phyloP scores from a whole-genome alignment of 2,888 invertebrate genomes.

The Anticlea derivata region DNA sequence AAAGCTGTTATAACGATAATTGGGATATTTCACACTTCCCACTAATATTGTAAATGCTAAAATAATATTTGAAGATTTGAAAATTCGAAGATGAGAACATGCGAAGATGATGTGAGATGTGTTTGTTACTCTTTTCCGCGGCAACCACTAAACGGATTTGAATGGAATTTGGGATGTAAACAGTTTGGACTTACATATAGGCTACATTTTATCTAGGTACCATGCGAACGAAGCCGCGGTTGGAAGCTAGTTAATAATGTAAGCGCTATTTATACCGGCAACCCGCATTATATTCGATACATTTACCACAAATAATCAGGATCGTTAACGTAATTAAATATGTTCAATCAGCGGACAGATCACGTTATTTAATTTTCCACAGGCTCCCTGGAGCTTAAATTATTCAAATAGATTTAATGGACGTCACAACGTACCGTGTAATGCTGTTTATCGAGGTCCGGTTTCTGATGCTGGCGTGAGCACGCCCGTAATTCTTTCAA shows the following conservation, averaged over 20 bases:
- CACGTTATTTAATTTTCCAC: conserved; percentile 30
- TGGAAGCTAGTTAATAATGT: conserved; percentile 36
- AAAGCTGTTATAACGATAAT: conserved; percentile 40
- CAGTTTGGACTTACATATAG: too few species aligned
- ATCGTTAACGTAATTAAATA: conserved; percentile 33
- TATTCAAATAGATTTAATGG: conserved; percentile 33
- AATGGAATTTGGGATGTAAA: too few species aligned
- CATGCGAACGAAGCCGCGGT: too few species aligned
- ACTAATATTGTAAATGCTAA: too few species aligned
- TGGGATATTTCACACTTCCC: too few species aligned
- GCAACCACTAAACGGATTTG: too few species aligned
- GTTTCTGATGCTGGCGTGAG: conserved; percentile 33
- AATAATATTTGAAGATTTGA: too few species aligned
- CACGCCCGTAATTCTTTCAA: conserved; percentile 45
- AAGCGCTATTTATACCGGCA: conserved; percentile 33
- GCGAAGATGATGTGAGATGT: too few species aligned
- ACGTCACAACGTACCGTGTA: conserved; percentile 26
- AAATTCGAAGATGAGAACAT: too few species aligned
- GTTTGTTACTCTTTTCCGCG: too few species aligned
- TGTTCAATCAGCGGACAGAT: conserved; percentile 28
- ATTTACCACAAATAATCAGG: conserved; percentile 25
- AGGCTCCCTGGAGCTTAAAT: conserved; percentile 28
- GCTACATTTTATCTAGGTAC: too few species aligned
- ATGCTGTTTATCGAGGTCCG: conserved; percentile 29
- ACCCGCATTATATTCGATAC: conserved; percentile 40